Conservation (phyloP, 2,113 vertebrate species). For the Callionymus lyra region DNA sequence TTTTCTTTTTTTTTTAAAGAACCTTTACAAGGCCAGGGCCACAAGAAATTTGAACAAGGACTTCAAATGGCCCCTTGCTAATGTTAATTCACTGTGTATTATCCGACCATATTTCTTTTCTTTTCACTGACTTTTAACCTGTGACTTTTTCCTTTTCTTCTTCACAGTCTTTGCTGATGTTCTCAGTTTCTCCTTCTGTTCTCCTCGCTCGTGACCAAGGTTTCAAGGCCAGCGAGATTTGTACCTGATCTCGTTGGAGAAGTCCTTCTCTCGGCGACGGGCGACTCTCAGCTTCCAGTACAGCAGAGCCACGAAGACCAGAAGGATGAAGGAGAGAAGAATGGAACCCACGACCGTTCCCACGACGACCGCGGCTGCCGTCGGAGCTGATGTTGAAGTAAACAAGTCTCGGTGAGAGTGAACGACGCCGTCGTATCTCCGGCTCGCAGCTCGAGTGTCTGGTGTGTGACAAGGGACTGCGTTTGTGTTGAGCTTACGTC, state of each 20-base stretch:
- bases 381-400: slow-evolving; percentile 29
- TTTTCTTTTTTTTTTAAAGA: too few relatives aligned
- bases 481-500: slow-evolving; percentile 35
- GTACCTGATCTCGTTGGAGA: slow-evolving; percentile 75
- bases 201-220: not conserved
- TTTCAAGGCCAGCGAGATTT: not conserved
- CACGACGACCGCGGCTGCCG: slow-evolving; percentile 58
- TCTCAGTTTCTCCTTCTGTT: not conserved
- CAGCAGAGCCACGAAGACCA: slow-evolving; percentile 61
- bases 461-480: slow-evolving; percentile 2
- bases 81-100: too few relatives aligned
- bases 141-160: not conserved
- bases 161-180: not conserved
- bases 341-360: slow-evolving; percentile 62
- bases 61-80: too few relatives aligned
- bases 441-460: not conserved
- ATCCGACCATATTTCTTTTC: too few relatives aligned
- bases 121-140: too few relatives aligned
- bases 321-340: slow-evolving; percentile 60
- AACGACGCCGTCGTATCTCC: too few relatives aligned
- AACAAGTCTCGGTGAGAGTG: not conserved
- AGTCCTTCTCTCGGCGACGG: slow-evolving; percentile 53
- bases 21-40: too few relatives aligned
- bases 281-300: slow-evolving; percentile 58
- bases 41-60: too few relatives aligned